phyloP scores from a whole-genome alignment of 2,888 invertebrate species.

The Lutraria lutraria region DNA sequence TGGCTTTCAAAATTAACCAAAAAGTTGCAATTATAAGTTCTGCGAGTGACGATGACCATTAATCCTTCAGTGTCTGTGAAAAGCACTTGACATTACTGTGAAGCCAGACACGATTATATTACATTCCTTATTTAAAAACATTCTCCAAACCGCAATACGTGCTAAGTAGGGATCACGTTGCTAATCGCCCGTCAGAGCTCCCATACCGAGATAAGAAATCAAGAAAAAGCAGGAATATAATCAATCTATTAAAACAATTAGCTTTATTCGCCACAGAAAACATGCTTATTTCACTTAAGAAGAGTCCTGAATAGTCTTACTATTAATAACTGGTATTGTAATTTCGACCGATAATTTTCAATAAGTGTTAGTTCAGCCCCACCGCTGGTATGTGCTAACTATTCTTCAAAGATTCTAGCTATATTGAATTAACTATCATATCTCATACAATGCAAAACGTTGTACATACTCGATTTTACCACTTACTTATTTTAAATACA shows the following conservation, averaged over 20 bases:
- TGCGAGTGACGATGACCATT: background rate
- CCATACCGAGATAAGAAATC: background rate
- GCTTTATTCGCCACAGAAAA: background rate
- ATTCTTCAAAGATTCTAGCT: conserved; percentile 20
- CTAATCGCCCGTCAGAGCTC: background rate
- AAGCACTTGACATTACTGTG: background rate
- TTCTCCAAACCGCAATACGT: background rate
- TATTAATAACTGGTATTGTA: background rate
- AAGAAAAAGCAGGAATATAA: background rate
- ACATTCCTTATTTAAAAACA: background rate
- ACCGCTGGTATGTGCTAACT: conserved; percentile 40
- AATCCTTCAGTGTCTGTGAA: background rate
- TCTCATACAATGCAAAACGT: background rate
- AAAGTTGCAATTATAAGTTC: too few relatives aligned
- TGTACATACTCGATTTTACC: background rate
- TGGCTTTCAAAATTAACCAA: too few relatives aligned
- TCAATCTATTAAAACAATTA: background rate
- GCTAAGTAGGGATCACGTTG: background rate
- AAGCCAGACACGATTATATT: background rate
- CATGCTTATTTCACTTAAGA: background rate
- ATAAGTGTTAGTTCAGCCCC: conserved; percentile 1
- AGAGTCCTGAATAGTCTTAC: background rate
- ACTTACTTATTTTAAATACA: background rate
- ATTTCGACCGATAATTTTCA: background rate
- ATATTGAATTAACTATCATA: conserved; percentile 3